phyloP scores from a whole-genome alignment of 2,113 vertebrate species.

The Galbula dea region DNA sequence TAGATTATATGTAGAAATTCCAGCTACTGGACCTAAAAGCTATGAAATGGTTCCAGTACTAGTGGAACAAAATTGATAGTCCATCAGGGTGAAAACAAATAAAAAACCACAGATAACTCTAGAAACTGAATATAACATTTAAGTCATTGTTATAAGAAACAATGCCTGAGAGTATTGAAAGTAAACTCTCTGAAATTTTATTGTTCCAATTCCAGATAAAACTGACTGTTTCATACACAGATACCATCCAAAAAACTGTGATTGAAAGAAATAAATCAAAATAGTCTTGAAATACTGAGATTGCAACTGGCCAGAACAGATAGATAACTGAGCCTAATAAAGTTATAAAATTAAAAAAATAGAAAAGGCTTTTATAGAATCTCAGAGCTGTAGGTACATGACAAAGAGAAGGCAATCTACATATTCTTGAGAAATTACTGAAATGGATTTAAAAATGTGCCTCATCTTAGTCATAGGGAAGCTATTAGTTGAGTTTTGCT shows the following conservation, averaged over 20 bases:
- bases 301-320: not conserved
- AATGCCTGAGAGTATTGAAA: not conserved
- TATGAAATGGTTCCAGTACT: not conserved
- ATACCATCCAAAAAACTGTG: not conserved
- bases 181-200: not conserved
- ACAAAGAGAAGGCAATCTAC: not conserved
- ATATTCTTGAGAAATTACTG: not conserved
- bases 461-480: not conserved
- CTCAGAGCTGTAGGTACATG: not conserved
- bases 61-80: not conserved
- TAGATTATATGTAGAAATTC: not conserved
- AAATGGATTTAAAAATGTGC: not conserved
- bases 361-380: not conserved
- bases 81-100: not conserved
- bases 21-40: not conserved
- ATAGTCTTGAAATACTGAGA: not conserved
- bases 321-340: not conserved
- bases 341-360: not conserved
- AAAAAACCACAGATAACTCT: accelerated
- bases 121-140: not conserved
- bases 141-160: not conserved
- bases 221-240: not conserved
- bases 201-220: not conserved
- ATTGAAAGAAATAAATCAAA: not conserved
- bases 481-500: not conserved